Evolutionary conservation across 2,113 vertebrate genomes (phyloP).

Genomic region (Hoplias malabaricus): DNA sequence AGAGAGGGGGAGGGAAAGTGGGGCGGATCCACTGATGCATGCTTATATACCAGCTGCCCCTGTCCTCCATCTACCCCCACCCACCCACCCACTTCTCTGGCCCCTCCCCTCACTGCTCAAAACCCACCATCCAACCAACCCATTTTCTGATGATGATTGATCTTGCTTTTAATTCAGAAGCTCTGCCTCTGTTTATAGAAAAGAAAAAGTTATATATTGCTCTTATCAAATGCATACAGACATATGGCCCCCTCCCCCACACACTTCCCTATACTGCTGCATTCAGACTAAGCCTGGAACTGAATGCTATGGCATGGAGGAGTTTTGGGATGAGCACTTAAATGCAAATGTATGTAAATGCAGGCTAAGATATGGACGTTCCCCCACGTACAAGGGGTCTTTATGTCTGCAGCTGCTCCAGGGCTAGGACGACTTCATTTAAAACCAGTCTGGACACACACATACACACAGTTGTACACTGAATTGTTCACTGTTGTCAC

Average conservation of each 20-base stretch:
- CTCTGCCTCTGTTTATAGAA: constrained; percentile 27
- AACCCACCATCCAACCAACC: not conserved
- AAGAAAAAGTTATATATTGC: constrained; percentile 36
- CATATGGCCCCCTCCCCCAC: constrained; percentile 4
- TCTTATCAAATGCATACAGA: constrained; percentile 50
- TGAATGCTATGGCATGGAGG: not conserved
- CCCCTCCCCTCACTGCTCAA: not conserved
- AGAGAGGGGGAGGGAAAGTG: not conserved
- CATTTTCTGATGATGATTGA: constrained; percentile 37
- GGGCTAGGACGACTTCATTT: not conserved
- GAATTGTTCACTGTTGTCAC: too few relatives aligned
- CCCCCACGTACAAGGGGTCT: constrained; percentile 1
- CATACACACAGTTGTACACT: not conserved
- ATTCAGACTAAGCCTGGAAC: not conserved
- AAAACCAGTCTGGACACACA: not conserved
- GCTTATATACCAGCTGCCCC: constrained; percentile 14
- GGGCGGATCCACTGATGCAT: constrained; percentile 32
- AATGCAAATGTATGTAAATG: constrained; percentile 51
- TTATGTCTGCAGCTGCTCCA: constrained; percentile 7
- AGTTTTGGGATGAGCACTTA: constrained; percentile 4
- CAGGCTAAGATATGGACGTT: not conserved
- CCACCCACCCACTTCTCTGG: not conserved
- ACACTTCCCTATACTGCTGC: not conserved
- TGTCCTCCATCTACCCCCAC: not conserved
- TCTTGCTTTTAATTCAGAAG: constrained; percentile 39